Evolutionary conservation across 1,140 invertebrate species (phyloP).

Genomic region (Drosophila virilis): DNA sequence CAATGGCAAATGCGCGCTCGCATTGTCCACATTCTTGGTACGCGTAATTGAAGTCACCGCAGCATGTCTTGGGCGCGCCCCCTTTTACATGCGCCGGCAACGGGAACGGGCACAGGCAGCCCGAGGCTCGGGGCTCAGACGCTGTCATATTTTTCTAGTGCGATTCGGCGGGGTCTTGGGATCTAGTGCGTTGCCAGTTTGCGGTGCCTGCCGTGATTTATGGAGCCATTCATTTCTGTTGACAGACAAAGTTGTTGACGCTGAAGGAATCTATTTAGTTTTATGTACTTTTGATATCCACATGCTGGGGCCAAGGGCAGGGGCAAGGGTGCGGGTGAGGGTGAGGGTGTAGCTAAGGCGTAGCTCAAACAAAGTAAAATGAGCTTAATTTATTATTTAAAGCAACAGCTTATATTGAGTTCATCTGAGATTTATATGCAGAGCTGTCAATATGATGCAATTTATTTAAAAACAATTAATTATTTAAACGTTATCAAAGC

Average conservation of each 20-base stretch:
- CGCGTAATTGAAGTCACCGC: slow-evolving; percentile 82
- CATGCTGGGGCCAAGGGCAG: slow-evolving; percentile 9
- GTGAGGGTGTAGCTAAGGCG: slow-evolving; percentile 21
- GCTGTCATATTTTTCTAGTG: slow-evolving; percentile 63
- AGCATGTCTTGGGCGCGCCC: slow-evolving; percentile 69
- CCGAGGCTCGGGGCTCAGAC: slow-evolving; percentile 16
- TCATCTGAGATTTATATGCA: slow-evolving; percentile 22
- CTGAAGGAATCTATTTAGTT: slow-evolving; percentile 80
- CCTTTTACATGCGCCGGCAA: slow-evolving; percentile 55
- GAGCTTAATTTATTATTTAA: slow-evolving; percentile 68
- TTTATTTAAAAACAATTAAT: slow-evolving; percentile 36
- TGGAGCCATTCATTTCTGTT: slow-evolving; percentile 84
- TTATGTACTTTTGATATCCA: slow-evolving; percentile 74
- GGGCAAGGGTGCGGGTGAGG: slow-evolving; percentile 6
- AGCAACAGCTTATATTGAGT: slow-evolving; percentile 23
- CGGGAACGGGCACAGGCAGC: slow-evolving; percentile 27
- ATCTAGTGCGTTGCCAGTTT: slow-evolving; percentile 40
- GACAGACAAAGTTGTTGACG: slow-evolving; percentile 84
- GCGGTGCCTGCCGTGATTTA: slow-evolving; percentile 76
- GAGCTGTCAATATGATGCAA: slow-evolving; percentile 9
- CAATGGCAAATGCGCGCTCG: slow-evolving; percentile 53
- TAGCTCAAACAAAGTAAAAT: slow-evolving; percentile 52
- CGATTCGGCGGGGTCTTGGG: slow-evolving; percentile 2
- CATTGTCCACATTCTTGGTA: slow-evolving; percentile 78
- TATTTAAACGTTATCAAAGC: slow-evolving; percentile 42